Percentiles rank a stretch among this genome's conserved stretches.
Conservation (phyloP, 2,888 invertebrate genomes). For the Watsonalla binaria region DNA sequence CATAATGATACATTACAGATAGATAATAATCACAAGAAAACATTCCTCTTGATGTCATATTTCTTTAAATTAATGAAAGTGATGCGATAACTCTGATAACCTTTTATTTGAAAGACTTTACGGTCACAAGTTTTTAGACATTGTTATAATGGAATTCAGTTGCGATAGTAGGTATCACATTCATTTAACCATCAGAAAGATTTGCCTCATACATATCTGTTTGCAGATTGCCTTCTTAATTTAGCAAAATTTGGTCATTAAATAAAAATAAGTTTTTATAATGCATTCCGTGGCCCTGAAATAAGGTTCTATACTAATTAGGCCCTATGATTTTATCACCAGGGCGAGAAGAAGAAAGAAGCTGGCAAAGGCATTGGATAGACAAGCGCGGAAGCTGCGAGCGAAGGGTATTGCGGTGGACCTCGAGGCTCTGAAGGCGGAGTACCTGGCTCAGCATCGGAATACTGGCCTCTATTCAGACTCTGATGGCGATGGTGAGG, state of each 20-base stretch:
- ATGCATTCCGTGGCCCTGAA: conserved; percentile 11
- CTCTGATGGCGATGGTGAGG: conserved; percentile 81
- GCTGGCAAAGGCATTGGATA: conserved; percentile 92
- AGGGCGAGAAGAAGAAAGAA: conserved; percentile 94
- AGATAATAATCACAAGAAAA: neutral
- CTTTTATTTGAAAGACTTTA: conserved; percentile 1
- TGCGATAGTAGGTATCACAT: neutral
- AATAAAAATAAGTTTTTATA: no score
- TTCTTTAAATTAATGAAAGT: conserved; percentile 6
- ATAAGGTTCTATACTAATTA: conserved; percentile 74
- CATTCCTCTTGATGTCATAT: conserved; percentile 1
- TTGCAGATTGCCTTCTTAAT: no score
- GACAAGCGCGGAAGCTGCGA: conserved; percentile 94
- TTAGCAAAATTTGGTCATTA: no score
- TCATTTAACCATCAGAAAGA: no score
- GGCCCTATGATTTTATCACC: conserved; percentile 70
- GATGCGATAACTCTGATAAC: conserved; percentile 7
- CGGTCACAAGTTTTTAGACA: neutral
- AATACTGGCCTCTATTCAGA: conserved; percentile 80
- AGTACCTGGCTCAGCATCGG: conserved; percentile 89
- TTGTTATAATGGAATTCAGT: neutral
- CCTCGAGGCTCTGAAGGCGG: conserved; percentile 89
- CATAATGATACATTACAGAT: no score
- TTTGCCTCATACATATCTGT: no score
- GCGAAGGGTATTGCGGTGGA: conserved; percentile 95